A percentile compares a stretch with the other conserved stretches of the same genome.
Conservation (phyloP, 2,888 invertebrate genomes). For the Hirtodrosophila confusa region DNA sequence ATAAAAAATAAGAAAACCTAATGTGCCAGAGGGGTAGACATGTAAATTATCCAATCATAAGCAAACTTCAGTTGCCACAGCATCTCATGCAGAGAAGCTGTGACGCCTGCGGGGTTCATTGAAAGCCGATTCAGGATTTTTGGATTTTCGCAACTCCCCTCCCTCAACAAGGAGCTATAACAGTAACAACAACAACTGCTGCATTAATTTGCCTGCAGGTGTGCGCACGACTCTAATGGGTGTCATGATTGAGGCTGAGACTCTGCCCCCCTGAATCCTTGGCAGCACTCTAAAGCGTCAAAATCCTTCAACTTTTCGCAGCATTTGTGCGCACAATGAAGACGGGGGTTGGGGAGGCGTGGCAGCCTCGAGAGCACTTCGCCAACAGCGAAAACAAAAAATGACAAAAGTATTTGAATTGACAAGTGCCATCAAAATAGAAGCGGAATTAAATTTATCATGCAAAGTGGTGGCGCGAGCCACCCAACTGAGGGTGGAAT, state of each 20-base stretch:
- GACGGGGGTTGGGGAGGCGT: constrained; percentile 35
- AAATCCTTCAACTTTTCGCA: constrained; percentile 79
- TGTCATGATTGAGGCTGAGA: constrained; percentile 47
- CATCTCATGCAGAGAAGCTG: constrained; percentile 11
- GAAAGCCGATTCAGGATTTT: constrained; percentile 21
- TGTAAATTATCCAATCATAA: constrained; percentile 29
- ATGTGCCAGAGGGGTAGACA: constrained; percentile 9
- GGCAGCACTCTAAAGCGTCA: constrained; percentile 65
- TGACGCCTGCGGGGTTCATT: constrained; percentile 11
- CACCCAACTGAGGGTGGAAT: constrained; percentile 45
- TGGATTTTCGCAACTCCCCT: background rate
- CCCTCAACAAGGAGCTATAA: constrained; percentile 2
- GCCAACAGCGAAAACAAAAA: constrained; percentile 63
- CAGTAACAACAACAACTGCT: constrained; percentile 25
- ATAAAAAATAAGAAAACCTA: background rate
- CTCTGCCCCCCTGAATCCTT: constrained; percentile 2
- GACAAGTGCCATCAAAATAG: constrained; percentile 81
- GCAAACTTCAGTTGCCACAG: constrained; percentile 6
- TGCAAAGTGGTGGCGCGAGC: constrained; percentile 60
- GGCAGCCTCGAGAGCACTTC: constrained; percentile 63
- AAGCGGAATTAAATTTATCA: constrained; percentile 81
- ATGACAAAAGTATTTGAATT: constrained; percentile 78
- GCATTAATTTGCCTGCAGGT: constrained; percentile 75
- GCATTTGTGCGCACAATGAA: constrained; percentile 58
- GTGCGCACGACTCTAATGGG: constrained; percentile 53